Base-by-base conservation (phyloP, 1,140 invertebrate genomes). In the Matsumurasca onukii region DNA sequence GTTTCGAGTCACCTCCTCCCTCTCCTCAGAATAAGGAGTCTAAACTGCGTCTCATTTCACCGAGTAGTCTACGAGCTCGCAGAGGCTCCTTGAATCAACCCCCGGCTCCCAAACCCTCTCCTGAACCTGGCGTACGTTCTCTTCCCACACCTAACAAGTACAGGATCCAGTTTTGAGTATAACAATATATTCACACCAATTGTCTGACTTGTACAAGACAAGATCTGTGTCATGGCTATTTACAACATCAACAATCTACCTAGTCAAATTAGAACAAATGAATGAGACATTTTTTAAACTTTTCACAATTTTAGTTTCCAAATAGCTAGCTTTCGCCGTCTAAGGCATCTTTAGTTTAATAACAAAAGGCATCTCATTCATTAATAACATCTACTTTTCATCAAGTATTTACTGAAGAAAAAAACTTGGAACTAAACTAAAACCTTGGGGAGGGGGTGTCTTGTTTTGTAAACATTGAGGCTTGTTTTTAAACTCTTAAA, bases 141-240 rank as follows among this genome's bases (percentile, higher is more conserved):
- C 59, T 77, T 0, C 76, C 76, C 2, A 71, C 71, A 31, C 74
- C 76, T 12, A 77, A 77, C 68, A 77, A 77, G 69, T 77, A 77
- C 67, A 70, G 75, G 64, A 75, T 77, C 55, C 76, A 77, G 34
- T 77, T 76, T 66, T 75, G 70, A 70, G 39, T 17, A 45, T 45
- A 45, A 12, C 9, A 9, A 45, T 45, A 45, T 17, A 45, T 45
- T 45, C 9, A 17, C 9, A 12, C 34, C 9, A 12, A 12, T 45
- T 45, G 17, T 45, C 9, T 45, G 17, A 12, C 9, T 45, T 12
- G 9, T 45, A 45, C 34, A 12, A 45, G 9, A 45, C 39, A 12
- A n/a, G 9, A 45, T 45, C 9, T 45, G 9, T 45, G 39, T 45
- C 9, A 12, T 45, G 9, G 9, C n/a, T 45, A n/a, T 45, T 45